Evolutionary conservation across 2,888 invertebrate genomes (phyloP), one percentile per base, ranked within the genome.

Genomic region (Nymphalis urticae): DNA sequence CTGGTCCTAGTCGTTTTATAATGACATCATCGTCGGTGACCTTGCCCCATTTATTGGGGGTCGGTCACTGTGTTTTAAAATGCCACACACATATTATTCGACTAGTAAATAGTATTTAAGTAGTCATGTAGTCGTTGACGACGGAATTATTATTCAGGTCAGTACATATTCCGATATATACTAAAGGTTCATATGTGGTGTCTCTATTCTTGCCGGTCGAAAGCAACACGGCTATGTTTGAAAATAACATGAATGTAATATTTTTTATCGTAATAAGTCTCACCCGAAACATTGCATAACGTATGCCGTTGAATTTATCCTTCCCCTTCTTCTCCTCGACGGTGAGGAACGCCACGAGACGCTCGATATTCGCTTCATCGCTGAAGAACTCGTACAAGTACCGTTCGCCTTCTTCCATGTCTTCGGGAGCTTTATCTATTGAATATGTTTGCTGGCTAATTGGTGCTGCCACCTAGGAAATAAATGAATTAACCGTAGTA

Each of bases 261-360:
- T 32, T 48, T 48, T n/a, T 51, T 19, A 19, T 2, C 7, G 21
- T 19, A 10, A 19, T 54, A 54, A 42, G 13, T 13, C 58, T 58
- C 21, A 96, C 96, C 93, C 96, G 96, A 81, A 97, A 97, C 69
- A 97, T 85, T 16, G 94, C 88, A 85, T 95, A 96, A 62, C 95
- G 90, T 60, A 93, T 93, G 1, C 93, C 93, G 77, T 94, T 95
- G 82, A 97, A 97, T 82, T 95, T 95, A 81, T 97, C 97, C 71
- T 95, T 95, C 32, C 96, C 97, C 80, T 97, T 97, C 83, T 96
- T 96, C 79, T 97, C 97, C 81, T 98, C 98, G 61, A 97, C 90
- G 0, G 97, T 95, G 71, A 96, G 93, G 85, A 95, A 97, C 16
- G 93, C 89, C 1, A 97, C 92, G 16, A 98, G 89, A 72, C 94